phyloP scores from a whole-genome alignment of 2,797 vertebrate species.

The Rhabdomys pumilio region DNA sequence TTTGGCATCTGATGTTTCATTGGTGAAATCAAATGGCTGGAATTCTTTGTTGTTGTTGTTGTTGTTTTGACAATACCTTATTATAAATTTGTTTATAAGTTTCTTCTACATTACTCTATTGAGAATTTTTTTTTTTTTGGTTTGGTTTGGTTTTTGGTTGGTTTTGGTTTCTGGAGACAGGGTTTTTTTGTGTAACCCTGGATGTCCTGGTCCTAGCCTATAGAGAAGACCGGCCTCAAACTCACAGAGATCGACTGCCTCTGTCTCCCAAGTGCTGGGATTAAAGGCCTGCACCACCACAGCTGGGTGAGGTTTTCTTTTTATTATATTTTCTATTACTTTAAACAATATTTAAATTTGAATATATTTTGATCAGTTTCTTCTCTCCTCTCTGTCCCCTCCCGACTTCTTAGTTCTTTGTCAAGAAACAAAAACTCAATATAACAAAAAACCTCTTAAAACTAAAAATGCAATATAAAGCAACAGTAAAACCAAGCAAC shows the following conservation, averaged over 20 bases:
- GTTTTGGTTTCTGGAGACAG: neutral
- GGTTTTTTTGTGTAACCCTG: neutral
- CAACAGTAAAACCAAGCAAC: neutral
- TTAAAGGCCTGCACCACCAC: neutral
- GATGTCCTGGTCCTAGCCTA: neutral
- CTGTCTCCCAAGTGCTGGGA: neutral
- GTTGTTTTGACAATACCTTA: neutral
- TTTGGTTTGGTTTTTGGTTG: neutral
- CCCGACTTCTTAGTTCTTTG: neutral
- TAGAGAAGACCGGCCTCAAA: neutral
- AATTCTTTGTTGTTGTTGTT: neutral
- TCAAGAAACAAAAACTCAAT: neutral
- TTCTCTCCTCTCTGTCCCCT: neutral
- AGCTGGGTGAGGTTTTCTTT: neutral
- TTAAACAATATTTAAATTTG: neutral
- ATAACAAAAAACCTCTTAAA: neutral
- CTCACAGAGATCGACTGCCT: no score
- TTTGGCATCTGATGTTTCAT: neutral
- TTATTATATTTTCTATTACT: neutral
- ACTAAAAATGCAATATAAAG: neutral
- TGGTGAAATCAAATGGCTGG: neutral
- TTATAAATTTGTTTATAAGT: neutral
- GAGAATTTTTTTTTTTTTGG: neutral
- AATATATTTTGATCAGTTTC: neutral
- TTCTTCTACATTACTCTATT: neutral